Base-by-base conservation (phyloP, 2,113 vertebrate genomes). In the Pseudorhombus dupliciocellatus region DNA sequence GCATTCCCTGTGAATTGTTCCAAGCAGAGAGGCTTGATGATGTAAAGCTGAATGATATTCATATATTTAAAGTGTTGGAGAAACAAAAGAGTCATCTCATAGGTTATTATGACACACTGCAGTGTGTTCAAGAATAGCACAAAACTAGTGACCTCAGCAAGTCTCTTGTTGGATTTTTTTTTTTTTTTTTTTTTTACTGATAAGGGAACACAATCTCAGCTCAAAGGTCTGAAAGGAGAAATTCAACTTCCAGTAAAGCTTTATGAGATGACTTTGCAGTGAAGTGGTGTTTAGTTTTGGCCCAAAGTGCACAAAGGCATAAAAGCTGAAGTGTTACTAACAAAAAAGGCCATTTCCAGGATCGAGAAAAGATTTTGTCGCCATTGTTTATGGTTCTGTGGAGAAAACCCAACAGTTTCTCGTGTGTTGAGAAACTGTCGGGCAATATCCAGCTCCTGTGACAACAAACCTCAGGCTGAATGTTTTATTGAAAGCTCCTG, bases 21-120 rank as follows among this genome's bases (percentile, higher is more conserved):
- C 59, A 34, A 64, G 20, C 46, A 15, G 5, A 31, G 31, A 21
- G 34, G 30, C 25, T 20, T 7, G 26, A n/a, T 20, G 40, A 25
- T 30, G 2, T 24, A 34, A 65, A 48, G 42, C 44, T 51, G 8
- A 73, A 14, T 56, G 28, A 18, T 55, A 6, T 31, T 65, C 48
- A 69, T 28, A 25, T 44, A n/a, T n/a, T n/a, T n/a, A n/a, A n/a
- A n/a, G 18, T 26, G 28, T 51, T 31, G 42, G 10, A 28, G 20
- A 58, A 62, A 48, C 67, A 65, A 81, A 63, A 65, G 40, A 4
- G 63, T 70, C 64, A 60, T n/a, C 60, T 73, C 24, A 15, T 51
- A 12, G 24, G 56, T 26, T 40, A 21, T 22, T 59, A 26, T 58
- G 20, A 24, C 31, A 34, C 22, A 57, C 16, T 18, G 7, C 42